Base-by-base conservation (phyloP, 1,140 invertebrate species). In the Rhizoglyphus robini region DNA sequence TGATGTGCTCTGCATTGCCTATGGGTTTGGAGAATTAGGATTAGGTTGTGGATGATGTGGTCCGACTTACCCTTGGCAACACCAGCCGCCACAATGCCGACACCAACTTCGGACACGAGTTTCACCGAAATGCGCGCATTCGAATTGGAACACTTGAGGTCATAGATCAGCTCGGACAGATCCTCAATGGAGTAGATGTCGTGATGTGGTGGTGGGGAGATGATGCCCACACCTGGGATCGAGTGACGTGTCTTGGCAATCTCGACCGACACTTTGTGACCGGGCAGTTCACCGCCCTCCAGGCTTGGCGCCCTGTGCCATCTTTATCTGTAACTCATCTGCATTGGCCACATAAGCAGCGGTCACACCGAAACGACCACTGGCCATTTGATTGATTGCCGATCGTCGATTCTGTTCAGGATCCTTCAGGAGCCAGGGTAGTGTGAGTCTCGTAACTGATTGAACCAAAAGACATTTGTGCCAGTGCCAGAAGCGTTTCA, bases 121-220 rank as follows among this genome's bases (percentile, higher is more conserved):
- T 99, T 99, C 0, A 99, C 96, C 57, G 92, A 96, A 67, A 99
- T 94, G 58, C 94, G 79, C 1, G 95, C 95, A 63, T 81, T 80
- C 0, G 96, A 96, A 81, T 99, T 99, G 48, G 94, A 88, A 75
- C 90, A 93, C 77, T 99, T 99, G 49, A 99, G 80, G 78, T 99
- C 96, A 73, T 97, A 98, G 73, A 99, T 98, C 38, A 99, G 80
- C 79, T 99, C 91, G 1, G 95, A 91, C 70, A 99, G 79, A 81
- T 99, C 96, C 79, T 99, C 96, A 73, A 99, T 99, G 36, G 92
- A 96, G 78, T 99, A 99, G 76, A 99, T 98, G 74, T 99, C 95
- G 76, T 99, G 96, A 80, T 99, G 96, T 4, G 96, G 96, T 4
- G 96, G 95, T 34, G 96, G 96, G 0, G 93, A 97, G 73, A 99